Evolutionary conservation across 2,113 vertebrate species (phyloP).

Genomic region (Gavialis gangeticus): DNA sequence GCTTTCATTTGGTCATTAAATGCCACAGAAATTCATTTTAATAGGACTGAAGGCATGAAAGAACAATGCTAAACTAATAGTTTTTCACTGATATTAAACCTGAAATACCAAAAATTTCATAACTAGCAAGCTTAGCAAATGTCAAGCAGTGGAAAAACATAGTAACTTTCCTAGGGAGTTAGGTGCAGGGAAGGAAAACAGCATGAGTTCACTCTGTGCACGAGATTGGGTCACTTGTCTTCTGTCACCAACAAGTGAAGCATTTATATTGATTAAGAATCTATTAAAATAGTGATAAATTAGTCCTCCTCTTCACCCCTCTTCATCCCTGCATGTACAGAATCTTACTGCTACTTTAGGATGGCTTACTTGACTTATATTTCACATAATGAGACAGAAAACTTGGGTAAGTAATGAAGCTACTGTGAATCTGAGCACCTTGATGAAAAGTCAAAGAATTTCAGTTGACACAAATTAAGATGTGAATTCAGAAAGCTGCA

Average conservation of each 20-base stretch:
- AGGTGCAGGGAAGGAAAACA: conserved; percentile 23
- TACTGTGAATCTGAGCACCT: conserved; percentile 67
- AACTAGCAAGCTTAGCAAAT: conserved; percentile 8
- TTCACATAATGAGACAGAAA: conserved; percentile 75
- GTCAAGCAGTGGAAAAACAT: conserved; percentile 10
- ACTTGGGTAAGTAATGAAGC: conserved; percentile 74
- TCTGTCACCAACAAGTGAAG: conserved; percentile 54
- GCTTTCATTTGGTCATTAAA: conserved; percentile 1
- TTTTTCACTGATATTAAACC: conserved; percentile 3
- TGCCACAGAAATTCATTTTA: not conserved
- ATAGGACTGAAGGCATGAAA: not conserved
- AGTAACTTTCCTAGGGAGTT: conserved; percentile 16
- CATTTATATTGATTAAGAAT: conserved; percentile 78
- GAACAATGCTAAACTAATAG: not conserved
- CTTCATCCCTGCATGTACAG: conserved; percentile 28
- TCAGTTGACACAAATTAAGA: conserved; percentile 74
- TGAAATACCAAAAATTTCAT: conserved; percentile 7
- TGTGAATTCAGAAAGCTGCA: conserved; percentile 61
- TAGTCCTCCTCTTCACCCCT: conserved; percentile 3
- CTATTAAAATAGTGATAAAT: conserved; percentile 77
- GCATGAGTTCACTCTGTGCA: conserved; percentile 39
- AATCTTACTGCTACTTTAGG: conserved; percentile 64
- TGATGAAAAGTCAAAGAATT: conserved; percentile 77
- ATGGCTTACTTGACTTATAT: conserved; percentile 72
- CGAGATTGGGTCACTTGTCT: conserved; percentile 66